Conservation (phyloP, 2,797 vertebrate species). For the Dendrocincla fuliginosa region DNA sequence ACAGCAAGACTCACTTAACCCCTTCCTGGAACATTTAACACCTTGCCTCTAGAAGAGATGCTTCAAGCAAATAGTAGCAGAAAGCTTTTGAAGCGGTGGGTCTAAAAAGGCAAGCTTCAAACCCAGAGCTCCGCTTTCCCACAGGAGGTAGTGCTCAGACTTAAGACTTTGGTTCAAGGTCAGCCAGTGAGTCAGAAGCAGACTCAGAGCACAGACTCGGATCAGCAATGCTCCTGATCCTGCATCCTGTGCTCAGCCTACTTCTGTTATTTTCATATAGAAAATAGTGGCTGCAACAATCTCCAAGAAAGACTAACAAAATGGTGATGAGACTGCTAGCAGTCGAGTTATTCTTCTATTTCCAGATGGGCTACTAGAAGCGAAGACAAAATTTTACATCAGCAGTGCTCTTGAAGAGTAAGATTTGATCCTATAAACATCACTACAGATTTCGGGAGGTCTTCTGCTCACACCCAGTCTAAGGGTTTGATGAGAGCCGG, state of each 20-base stretch:
- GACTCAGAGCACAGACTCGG: rapidly evolving
- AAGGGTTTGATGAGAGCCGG: not conserved
- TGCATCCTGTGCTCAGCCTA: not conserved
- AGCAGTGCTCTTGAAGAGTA: not conserved
- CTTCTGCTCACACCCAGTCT: not conserved
- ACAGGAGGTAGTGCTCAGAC: not conserved
- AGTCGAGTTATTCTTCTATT: not conserved
- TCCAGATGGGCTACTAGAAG: not conserved
- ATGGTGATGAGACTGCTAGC: not conserved
- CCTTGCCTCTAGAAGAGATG: not conserved
- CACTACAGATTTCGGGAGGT: not conserved
- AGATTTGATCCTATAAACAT: not conserved
- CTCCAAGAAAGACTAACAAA: not conserved
- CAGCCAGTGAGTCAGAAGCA: not conserved
- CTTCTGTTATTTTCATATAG: not conserved
- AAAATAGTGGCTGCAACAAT: not conserved
- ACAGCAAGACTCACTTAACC: not conserved
- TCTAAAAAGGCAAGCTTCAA: not conserved
- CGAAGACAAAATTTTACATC: not conserved
- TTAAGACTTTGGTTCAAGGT: not conserved
- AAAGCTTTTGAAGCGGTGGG: not conserved
- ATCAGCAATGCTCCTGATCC: not conserved
- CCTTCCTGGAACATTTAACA: not conserved
- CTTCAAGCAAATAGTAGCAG: not conserved
- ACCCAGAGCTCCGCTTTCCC: not conserved